Base-by-base conservation (phyloP, 2,797 vertebrate genomes). In the Aldrovandia affinis region DNA sequence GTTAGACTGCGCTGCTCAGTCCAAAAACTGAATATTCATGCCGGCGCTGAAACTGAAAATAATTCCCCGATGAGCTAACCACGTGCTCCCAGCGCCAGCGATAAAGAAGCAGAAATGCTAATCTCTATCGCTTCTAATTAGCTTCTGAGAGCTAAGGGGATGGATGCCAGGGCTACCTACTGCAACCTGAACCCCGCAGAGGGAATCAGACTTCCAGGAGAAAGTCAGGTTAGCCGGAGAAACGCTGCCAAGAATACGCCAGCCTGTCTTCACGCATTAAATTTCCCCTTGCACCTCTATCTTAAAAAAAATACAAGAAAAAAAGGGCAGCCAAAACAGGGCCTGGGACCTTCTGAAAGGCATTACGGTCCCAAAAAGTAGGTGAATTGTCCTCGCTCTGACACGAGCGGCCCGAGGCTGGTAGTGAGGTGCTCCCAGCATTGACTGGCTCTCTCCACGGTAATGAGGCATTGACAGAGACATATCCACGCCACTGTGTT, bases 211-310 rank as follows among this genome's bases (percentile, higher is more conserved):
- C 70, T 78, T 57, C 50, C 68, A 39, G 73, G 81, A n/a, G 70
- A 85, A 70, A 63, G 81, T 63, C 30, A 22, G 81, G 50, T 44
- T 50, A 65, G 39, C 54, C 63, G 25, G 20, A 50, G 61, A 39
- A 77, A 79, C 20, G 70, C 39, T 78, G 84, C 84, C 84, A 85
- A 85, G 81, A 82, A 79, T 42, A 68, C 28, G 84, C 59, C 47
- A 28, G 70, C 15, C 81, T 57, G 84, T 85, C 84, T 81, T 50
- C 80, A 81, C 39, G 50, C 81, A 82, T 85, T 78, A 82, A 73
- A 63, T 39, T 81, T n/a, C 14, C 50, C 50, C 68, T n/a, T 15
- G 52, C 9, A 20, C 73, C 81, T 78, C 73, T 22, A 25, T 78
- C 63, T 52, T 28, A 81, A 79, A 70, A 6, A 39, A 70, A 70